Conservation (phyloP, 2,797 vertebrate species). For the Borostomias antarcticus region DNA sequence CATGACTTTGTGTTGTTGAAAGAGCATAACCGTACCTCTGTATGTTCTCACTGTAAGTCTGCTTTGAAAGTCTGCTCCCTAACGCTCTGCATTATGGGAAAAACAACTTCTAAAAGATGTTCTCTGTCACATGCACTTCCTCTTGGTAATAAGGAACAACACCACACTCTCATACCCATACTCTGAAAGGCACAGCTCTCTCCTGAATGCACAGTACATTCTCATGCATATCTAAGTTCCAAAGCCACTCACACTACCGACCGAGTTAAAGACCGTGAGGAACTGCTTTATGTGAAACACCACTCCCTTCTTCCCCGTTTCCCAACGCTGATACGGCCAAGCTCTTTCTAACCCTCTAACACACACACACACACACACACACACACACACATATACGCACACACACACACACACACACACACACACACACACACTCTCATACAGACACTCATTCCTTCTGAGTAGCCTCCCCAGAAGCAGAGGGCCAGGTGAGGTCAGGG, state of each 20-base stretch:
- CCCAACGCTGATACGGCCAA: too few relatives aligned
- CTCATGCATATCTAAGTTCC: not conserved
- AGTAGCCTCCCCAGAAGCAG: too few relatives aligned
- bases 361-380: not conserved
- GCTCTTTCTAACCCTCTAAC: not conserved
- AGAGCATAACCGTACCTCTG: too few relatives aligned
- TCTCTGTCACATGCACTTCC: too few relatives aligned
- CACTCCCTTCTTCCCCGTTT: too few relatives aligned
- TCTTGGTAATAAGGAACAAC: too few relatives aligned
- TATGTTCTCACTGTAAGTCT: too few relatives aligned
- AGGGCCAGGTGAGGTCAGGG: not conserved
- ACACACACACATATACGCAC: not conserved
- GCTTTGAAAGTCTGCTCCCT: too few relatives aligned
- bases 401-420: not conserved
- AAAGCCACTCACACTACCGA: not conserved
- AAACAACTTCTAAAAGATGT: not conserved
- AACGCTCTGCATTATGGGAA: too few relatives aligned
- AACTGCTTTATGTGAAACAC: too few relatives aligned
- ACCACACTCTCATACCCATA: not conserved
- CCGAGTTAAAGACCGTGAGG: too few relatives aligned
- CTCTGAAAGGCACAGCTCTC: not conserved
- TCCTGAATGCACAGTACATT: not conserved
- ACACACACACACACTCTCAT: constrained; percentile 7
- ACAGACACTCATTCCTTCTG: not conserved
- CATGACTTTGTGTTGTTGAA: too few relatives aligned